A percentile compares a stretch with the other conserved stretches of the same genome.
Evolutionary conservation across 2,797 vertebrate species (phyloP).

Genomic region (Novumbra hubbsi): DNA sequence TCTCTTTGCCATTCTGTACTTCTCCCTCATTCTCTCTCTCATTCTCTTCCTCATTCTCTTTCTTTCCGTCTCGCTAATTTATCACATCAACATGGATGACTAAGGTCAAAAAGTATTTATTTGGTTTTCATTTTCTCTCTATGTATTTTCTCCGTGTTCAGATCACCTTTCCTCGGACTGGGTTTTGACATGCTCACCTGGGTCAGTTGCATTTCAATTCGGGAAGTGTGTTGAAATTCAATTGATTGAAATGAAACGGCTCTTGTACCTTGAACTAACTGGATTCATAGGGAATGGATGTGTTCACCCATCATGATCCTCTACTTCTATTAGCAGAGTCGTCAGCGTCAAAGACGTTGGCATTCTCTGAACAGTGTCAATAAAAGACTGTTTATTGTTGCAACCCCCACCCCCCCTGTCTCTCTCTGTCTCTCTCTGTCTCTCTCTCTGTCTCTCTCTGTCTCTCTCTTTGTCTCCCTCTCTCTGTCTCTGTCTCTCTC

Average conservation of each 20-base stretch:
- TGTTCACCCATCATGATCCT: neutral
- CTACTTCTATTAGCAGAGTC: neutral
- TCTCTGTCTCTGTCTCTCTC: constrained; percentile 44
- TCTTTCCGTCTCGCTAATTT: neutral
- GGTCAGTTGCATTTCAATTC: neutral
- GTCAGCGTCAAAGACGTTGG: neutral
- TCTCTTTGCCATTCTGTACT: constrained; percentile 14
- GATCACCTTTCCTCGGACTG: neutral
- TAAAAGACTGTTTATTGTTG: neutral
- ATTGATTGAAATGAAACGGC: neutral
- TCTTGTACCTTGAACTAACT: neutral
- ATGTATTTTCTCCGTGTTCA: too few species aligned
- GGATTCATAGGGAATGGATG: neutral
- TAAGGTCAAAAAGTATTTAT: too few species aligned
- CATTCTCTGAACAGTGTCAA: neutral
- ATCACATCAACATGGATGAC: too few species aligned
- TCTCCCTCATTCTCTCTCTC: constrained; percentile 12
- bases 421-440: constrained; percentile 42
- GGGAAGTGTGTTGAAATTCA: neutral
- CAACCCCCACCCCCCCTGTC: constrained; percentile 16
- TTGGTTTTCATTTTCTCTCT: too few species aligned
- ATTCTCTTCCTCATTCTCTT: too few species aligned
- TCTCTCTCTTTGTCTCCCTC: constrained; percentile 23
- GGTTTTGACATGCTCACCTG: neutral
- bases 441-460: constrained; percentile 16